Base-by-base conservation (phyloP, 2,797 vertebrate genomes). In the Gymnothorax reevesii region DNA sequence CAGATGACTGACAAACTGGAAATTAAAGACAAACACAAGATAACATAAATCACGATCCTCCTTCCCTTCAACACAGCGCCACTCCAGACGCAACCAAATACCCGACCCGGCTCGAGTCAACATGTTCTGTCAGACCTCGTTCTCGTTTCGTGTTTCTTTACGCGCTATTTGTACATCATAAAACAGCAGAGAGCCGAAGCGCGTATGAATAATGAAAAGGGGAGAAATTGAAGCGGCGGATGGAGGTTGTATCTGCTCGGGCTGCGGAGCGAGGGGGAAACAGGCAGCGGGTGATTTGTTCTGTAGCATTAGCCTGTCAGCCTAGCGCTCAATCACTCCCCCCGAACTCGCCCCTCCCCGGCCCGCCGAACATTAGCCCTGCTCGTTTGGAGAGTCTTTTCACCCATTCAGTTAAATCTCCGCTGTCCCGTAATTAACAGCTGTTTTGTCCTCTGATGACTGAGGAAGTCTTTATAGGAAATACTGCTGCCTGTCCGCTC, bases 381-480 rank as follows among this genome's bases (percentile, higher is more conserved):
- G 93, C 88, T 86, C 90, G 90, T 91, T 86, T 90, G 90, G 88
- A 89, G 86, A 90, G 90, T 91, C 90, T 90, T 94, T 94, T 94
- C 91, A 87, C 89, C 92, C 86, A 90, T 90, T 94, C 94, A 95
- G 94, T 96, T 94, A 96, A 95, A 95, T 89, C 92, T 90, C 92
- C 92, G 90, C 91, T 91, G 87, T 86, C 91, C 93, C 93, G 94
- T 96, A 95, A 95, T 96, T 95, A 96, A 96, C 90, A 88, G 93
- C 93, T 94, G 94, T 95, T 96, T 95, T 94, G 94, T 96, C 93
- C 92, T 94, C 93, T 92, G 94, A 96, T 96, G 95, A 94, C 95
- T 96, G 95, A 93, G 88, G 91, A 89, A 87, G 91, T 92, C 93
- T 96, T 95, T 94, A 95, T 94, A 95, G 94, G 94, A 95, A 93